phyloP scores from a whole-genome alignment of 1,140 invertebrate genomes.

The Diorhabda carinulata region DNA sequence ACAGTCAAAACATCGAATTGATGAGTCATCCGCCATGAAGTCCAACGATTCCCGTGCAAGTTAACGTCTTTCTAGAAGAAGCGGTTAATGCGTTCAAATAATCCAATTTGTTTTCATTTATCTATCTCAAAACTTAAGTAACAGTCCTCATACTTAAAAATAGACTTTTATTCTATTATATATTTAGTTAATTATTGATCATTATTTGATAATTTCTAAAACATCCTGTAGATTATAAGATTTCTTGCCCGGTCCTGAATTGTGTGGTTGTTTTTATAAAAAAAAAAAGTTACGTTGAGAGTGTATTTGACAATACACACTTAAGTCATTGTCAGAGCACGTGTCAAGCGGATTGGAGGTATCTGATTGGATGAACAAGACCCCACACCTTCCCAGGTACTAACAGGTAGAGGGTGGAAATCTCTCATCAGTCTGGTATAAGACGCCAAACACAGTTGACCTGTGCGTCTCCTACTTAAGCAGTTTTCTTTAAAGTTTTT shows the following conservation, averaged over 20 bases:
- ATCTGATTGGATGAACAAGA: slow-evolving; percentile 13
- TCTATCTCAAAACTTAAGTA: too few relatives aligned
- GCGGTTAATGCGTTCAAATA: too few relatives aligned
- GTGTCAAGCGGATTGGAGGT: slow-evolving; percentile 11
- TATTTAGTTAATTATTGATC: too few relatives aligned
- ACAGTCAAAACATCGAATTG: too few relatives aligned
- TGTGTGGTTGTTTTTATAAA: slow-evolving; percentile 19
- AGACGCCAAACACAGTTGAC: slow-evolving; percentile 4
- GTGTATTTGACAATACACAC: slow-evolving; percentile 16
- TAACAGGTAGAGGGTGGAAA: slow-evolving; percentile 18
- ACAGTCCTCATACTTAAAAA: too few relatives aligned
- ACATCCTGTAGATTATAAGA: background rate
- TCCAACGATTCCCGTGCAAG: too few relatives aligned
- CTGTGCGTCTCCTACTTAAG: background rate
- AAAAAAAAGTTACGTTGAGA: background rate
- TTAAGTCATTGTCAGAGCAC: slow-evolving; percentile 20
- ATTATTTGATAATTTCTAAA: too few relatives aligned
- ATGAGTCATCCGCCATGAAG: too few relatives aligned
- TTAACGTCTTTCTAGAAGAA: too few relatives aligned
- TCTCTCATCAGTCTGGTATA: slow-evolving; percentile 15
- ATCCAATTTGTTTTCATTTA: too few relatives aligned
- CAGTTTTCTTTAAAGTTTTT: background rate
- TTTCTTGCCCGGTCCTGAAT: slow-evolving; percentile 5
- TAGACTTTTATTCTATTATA: too few relatives aligned
- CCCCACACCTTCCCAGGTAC: slow-evolving; percentile 20